Evolutionary conservation across 1,140 invertebrate genomes (phyloP), one percentile per base, ranked within the genome.

Genomic region (Zaprionus vittiger): DNA sequence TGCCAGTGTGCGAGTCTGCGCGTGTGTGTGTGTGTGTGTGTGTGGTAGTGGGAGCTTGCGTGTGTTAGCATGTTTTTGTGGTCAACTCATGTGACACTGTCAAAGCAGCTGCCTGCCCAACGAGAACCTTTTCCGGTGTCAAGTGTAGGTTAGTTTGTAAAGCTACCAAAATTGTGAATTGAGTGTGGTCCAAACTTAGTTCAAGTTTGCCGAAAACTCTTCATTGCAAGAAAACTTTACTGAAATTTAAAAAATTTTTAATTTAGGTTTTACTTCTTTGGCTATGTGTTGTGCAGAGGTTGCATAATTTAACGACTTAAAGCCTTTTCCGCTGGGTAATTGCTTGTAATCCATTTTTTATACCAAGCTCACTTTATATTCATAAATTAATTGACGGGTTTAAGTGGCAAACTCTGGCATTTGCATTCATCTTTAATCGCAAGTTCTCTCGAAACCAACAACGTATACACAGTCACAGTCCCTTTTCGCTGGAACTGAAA

Each of bases 101-200:
- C 7, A 59, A 38, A 37, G 31, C 56, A 59, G 54, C 62, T 47
- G 17, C 37, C 31, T 17, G 20, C 22, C 20, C 49, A 17, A 26
- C 5, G 59, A 44, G 20, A 77, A 77, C 80, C 75, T 73, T 57
- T 38, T 78, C 71, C 79, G 59, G 59, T 81, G 81, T 79, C 80
- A 76, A 60, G 56, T 65, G 52, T 12, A 59, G 60, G 67, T 69
- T 72, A 74, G 52, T 57, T 57, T 72, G 67, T 62, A 62, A 38
- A 70, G 22, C 34, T 56, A 55, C 56, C 57, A 24, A 67, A 77
- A 57, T 28, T 24, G 22, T n/a, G 28, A 63, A 28, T 59, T 59
- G 31, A 66, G 44, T 49, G 17, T 7, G 34, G n/a, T 17, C 11
- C 12, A n/a, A 11, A 34, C 47, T 52, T 5, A 6, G n/a, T 52